Evolutionary conservation across 2,888 invertebrate genomes (phyloP), one percentile per base, ranked within the genome.

Genomic region (Cosmopolites sordidus): DNA sequence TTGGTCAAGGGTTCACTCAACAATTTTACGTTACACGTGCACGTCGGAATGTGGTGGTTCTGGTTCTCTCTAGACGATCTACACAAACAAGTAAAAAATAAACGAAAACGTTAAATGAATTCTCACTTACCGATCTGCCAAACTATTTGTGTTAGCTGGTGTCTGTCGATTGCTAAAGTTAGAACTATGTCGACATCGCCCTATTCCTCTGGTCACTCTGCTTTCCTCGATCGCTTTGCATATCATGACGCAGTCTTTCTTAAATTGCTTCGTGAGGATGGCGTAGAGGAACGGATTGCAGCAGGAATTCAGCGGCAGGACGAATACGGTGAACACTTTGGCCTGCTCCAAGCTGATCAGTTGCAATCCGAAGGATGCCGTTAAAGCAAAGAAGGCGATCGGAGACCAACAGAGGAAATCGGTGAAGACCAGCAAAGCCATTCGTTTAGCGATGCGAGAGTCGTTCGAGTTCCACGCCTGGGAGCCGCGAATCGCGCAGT

Each of bases 321-420:
- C 88, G 72, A 98, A 96, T 37, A 98, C 95, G 1, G 95, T 95
- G 72, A 92, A 93, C 9, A 58, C 87, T 78, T 98, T 98, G 42
- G 97, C 96, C 75, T 94, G 92, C 71, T 96, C 95, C 56, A 98
- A 79, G 1, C 92, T 90, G 18, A 98, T 90, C 43, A 97, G 78
- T 57, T 91, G 92, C 60, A 88, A 78, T 8, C 96, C 96, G 71
- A 94, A 91, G 5, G 94, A 89, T 14, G 97, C 95, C 0, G 95
- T 93, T 30, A 97, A 78, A 4, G 95, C 90, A 73, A 94, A 92
- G 75, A 97, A 93, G 1, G 97, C 93, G 59, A 97, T 95, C 0
- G 98, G 98, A 2, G 95, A 92, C 97, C 97, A 98, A 77, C 97
- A 98, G 42, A 96, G 79, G 69, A 98, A 93, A 74, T 98, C 97